Evolutionary conservation across 2,113 vertebrate species (phyloP).

Genomic region (Sturnus vulgaris): DNA sequence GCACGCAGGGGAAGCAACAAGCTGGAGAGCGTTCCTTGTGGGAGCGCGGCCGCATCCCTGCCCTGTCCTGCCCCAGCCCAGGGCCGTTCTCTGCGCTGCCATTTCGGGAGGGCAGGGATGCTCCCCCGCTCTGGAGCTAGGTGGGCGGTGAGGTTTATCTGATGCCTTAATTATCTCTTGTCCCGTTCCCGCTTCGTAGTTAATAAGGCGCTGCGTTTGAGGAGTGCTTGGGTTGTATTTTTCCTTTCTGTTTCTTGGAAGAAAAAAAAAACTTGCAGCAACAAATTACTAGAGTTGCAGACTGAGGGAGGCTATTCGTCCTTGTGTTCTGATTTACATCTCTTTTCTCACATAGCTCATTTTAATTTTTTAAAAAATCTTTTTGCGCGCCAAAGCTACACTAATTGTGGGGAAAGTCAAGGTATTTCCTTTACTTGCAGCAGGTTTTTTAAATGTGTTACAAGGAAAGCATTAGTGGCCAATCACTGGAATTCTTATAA

Average conservation of each 20-base stretch:
- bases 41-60: not conserved
- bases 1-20: conserved; percentile 53
- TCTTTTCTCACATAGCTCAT: not conserved
- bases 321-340: not conserved
- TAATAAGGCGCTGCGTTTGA: not conserved
- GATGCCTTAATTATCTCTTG: not conserved
- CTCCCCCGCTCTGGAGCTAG: not conserved
- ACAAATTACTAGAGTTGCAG: not conserved
- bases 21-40: not conserved
- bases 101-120: not conserved
- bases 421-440: not conserved
- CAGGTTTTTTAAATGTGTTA: conserved; percentile 1
- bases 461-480: not conserved
- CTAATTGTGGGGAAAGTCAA: not conserved
- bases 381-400: not conserved
- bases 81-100: not conserved
- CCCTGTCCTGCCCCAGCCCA: not conserved
- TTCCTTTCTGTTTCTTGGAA: not conserved
- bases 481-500: not conserved
- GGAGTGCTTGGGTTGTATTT: not conserved
- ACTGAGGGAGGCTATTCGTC: not conserved
- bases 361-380: not conserved
- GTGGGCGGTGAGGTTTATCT: not conserved
- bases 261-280: not conserved
- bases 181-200: not conserved